Conservation (phyloP, 2,113 vertebrate genomes). For the Marmota monax region DNA sequence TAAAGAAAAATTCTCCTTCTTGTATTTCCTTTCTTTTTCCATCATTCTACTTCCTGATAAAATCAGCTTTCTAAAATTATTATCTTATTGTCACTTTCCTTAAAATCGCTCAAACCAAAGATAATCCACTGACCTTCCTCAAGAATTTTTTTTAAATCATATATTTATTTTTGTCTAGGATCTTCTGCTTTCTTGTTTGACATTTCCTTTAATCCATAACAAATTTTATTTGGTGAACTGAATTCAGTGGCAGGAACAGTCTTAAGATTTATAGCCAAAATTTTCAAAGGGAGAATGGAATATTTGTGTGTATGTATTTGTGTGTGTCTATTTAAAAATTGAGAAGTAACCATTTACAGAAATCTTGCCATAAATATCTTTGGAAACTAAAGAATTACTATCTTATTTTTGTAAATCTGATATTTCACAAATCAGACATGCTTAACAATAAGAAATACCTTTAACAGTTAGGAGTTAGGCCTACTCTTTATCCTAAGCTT, state of each 20-base stretch:
- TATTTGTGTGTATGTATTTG: neutral
- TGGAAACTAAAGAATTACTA: conserved; percentile 15
- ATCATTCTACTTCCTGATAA: neutral
- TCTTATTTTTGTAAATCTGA: conserved; percentile 1
- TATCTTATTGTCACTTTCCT: neutral
- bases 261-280: neutral
- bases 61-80: conserved; percentile 26
- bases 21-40: neutral
- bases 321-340: neutral
- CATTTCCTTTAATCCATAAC: conserved; percentile 50
- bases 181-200: neutral
- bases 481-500: neutral
- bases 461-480: neutral
- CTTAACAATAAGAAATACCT: neutral
- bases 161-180: conserved; percentile 61
- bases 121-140: neutral
- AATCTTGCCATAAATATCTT: neutral
- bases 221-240: conserved; percentile 33
- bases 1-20: neutral
- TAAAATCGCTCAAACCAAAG: neutral
- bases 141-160: neutral
- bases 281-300: conserved; percentile 26
- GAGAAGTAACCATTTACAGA: conserved; percentile 32
- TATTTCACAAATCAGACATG: neutral
- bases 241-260: conserved; percentile 9